Base-by-base conservation (phyloP, 2,113 vertebrate species). In the Dromaius novaehollandiae region DNA sequence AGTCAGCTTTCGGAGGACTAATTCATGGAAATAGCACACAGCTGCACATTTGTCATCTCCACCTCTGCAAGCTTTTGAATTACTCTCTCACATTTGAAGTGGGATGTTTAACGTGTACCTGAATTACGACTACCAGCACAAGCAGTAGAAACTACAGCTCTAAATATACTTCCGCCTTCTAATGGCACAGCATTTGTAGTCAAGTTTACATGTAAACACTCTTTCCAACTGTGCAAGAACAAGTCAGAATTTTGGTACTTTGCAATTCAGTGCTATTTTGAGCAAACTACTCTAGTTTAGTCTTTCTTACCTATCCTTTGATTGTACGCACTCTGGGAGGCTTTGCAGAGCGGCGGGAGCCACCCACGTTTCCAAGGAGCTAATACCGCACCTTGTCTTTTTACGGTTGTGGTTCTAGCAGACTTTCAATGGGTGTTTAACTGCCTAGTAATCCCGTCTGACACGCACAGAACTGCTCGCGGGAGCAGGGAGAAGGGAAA, bases 251-350 rank as follows among this genome's bases (percentile, higher is more conserved):
- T 82, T 17, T 28, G 64, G 42, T 26, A 17, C 73, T 73, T 80
- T 15, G 28, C 50, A 34, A 60, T 26, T 63, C 18, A 19, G 16
- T n/a, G 75, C 6, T 14, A 7, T n/a, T 69, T 24, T 22, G 42
- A 74, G 74, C 64, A 34, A 51, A 69, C 60, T 46, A 36, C 13
- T 64, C 73, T 25, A n/a, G 53, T 63, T 81, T 14, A 50, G 73
- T 34, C 12, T 6, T 32, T 76, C 71, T n/a, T 30, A 4, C 34
- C 36, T 63, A 16, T 36, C 70, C 66, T 34, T 17, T 42, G 22
- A 17, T 44, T 9, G 14, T 2, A 6, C 1, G 34, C 2, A 19
- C 40, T 28, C 1, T 0, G 7, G 51, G 1, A 40, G 71, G 61
- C 66, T 79, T 4, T 48, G 60, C 26, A 28, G 68, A 55, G 8